These are phyloP conservation scores for Hippasteria phrygiana DNA, from an alignment of 53 echinoderm and acorn worm species.

Conservation along the genomic window DNA sequence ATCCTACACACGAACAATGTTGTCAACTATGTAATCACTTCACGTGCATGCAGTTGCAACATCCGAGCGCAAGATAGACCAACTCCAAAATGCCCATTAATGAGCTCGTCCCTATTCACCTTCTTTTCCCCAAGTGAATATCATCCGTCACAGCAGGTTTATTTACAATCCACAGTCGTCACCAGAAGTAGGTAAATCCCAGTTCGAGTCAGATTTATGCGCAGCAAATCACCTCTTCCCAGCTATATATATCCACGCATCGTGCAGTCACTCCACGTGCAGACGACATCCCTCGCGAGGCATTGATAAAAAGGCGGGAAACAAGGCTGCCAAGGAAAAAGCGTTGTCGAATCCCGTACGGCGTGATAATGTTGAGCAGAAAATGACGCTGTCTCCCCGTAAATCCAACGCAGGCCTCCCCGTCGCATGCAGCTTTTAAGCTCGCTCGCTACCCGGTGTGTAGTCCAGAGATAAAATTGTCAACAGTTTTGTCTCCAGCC, in stretches of 20 bases:
- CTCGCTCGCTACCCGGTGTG: no score
- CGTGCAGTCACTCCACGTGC: conserved; percentile 29
- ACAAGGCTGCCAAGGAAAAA: neutral
- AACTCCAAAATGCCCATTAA: no score
- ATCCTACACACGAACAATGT: no score
- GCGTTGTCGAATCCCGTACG: neutral
- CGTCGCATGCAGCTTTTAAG: no score
- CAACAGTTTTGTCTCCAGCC: neutral
- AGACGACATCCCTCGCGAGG: conserved; percentile 36
- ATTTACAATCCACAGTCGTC: neutral
- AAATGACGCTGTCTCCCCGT: neutral
- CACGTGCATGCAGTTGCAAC: no score
- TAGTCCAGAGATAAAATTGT: neutral
- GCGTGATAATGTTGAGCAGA: conserved; percentile 5
- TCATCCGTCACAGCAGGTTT: no score
- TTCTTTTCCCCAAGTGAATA: neutral
- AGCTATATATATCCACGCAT: neutral
- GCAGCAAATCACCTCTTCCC: conserved; percentile 5
- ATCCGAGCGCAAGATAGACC: no score
- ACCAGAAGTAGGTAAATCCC: neutral
- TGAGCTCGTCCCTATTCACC: no score
- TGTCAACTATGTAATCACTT: no score
- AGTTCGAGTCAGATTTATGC: neutral
- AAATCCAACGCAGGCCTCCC: neutral
- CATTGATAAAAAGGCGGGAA: conserved; percentile 57